These are phyloP conservation scores for Drosophila navojoa DNA, from an alignment of 1,140 invertebrate species.

Conservation along the genomic window DNA sequence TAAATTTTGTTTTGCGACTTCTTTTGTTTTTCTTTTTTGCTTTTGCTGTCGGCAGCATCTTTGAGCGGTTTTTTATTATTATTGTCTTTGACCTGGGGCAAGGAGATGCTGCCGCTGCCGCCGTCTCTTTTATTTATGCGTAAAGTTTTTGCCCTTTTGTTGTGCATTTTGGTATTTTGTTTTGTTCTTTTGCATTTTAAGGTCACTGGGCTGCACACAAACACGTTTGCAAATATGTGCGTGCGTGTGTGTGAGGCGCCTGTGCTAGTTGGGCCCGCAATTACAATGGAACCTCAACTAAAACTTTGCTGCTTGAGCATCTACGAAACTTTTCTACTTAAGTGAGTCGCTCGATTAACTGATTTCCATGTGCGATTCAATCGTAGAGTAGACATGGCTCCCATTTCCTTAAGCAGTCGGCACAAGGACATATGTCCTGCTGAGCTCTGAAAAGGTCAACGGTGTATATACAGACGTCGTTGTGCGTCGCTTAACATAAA, in stretches of 20 bases:
- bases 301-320: neutral
- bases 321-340: neutral
- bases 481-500: conserved; percentile 15
- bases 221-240: conserved; percentile 6
- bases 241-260: neutral
- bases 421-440: neutral
- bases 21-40: conserved; percentile 34
- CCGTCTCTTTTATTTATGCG: conserved; percentile 57
- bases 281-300: neutral
- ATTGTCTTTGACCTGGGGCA: conserved; percentile 64
- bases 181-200: conserved; percentile 27
- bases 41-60: conserved; percentile 57
- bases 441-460: conserved; percentile 5
- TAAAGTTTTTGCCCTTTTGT: conserved; percentile 47
- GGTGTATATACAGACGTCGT: neutral
- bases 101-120: conserved; percentile 20
- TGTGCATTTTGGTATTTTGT: conserved; percentile 40
- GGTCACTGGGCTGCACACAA: conserved; percentile 46
- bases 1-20: conserved; percentile 48
- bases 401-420: neutral
- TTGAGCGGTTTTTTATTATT: conserved; percentile 76
- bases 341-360: conserved; percentile 2
- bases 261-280: neutral
- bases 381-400: neutral
- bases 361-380: neutral